Conservation (phyloP, 2,797 vertebrate species). For the Pseudochirops corinnae region DNA sequence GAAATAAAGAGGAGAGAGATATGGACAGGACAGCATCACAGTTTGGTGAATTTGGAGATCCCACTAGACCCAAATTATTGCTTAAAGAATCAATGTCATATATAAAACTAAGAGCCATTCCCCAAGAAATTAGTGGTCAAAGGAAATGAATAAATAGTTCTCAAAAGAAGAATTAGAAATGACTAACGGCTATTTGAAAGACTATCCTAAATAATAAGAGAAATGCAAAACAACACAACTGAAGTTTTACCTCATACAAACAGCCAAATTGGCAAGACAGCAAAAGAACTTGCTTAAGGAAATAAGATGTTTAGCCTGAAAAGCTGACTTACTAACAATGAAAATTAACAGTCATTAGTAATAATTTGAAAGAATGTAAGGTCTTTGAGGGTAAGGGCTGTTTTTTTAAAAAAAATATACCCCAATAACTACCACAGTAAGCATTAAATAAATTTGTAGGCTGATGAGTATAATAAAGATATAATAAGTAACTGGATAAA, state of each 20-base stretch:
- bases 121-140: background rate
- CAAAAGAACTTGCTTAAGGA: background rate
- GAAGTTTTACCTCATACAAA: background rate
- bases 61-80: background rate
- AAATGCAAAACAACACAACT: background rate
- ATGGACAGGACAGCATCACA: background rate
- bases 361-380: background rate
- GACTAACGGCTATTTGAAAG: background rate
- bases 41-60: background rate
- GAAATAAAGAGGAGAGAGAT: background rate
- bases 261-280: background rate
- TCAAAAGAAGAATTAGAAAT: background rate
- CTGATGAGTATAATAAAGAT: background rate
- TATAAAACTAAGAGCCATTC: background rate
- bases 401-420: background rate
- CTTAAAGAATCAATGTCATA: background rate
- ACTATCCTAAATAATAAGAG: background rate
- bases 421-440: background rate
- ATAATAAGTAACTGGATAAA: background rate
- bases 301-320: background rate
- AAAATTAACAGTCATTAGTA: background rate
- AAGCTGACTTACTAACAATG: background rate
- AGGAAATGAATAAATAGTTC: background rate
- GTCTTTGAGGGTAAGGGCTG: background rate
- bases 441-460: background rate